These are phyloP conservation scores for Illadopsis cleaveri DNA, from an alignment of 2,113 vertebrate species.

Conservation along the genomic window DNA sequence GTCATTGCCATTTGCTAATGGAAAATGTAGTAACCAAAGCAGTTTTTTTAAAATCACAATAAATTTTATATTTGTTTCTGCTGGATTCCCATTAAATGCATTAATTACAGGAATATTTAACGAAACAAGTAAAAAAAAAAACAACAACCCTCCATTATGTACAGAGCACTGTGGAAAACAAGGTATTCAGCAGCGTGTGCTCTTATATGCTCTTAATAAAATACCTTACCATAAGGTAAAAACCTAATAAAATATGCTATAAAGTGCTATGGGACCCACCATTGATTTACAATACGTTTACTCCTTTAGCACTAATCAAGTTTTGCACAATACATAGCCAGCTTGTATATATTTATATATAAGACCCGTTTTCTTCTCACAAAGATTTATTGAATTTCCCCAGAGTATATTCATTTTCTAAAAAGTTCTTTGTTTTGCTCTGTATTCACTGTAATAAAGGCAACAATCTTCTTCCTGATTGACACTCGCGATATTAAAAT, in stretches of 20 bases:
- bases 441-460: slow-evolving; percentile 56
- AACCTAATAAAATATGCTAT: slow-evolving; percentile 73
- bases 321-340: slow-evolving; percentile 68
- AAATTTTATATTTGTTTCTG: slow-evolving; percentile 78
- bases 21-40: slow-evolving; percentile 72
- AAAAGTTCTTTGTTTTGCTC: slow-evolving; percentile 71
- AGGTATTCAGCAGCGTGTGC: slow-evolving; percentile 57
- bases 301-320: slow-evolving; percentile 66
- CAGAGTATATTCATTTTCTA: slow-evolving; percentile 62
- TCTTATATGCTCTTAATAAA: slow-evolving; percentile 74
- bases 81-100: slow-evolving; percentile 76
- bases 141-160: slow-evolving; percentile 59
- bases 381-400: slow-evolving; percentile 75
- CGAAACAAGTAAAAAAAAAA: slow-evolving; percentile 65
- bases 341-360: slow-evolving; percentile 70
- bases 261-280: slow-evolving; percentile 62
- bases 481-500: slow-evolving; percentile 11
- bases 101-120: slow-evolving; percentile 79
- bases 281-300: slow-evolving; percentile 75
- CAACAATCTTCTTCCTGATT: slow-evolving; percentile 46
- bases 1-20: slow-evolving; percentile 64
- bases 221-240: slow-evolving; percentile 76
- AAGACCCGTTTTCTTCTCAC: slow-evolving; percentile 68
- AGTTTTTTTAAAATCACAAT: slow-evolving; percentile 49
- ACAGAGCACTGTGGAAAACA: slow-evolving; percentile 70